These are phyloP conservation scores for Lithobates pipiens DNA, from an alignment of 2,797 vertebrate species.

Conservation along the genomic window DNA sequence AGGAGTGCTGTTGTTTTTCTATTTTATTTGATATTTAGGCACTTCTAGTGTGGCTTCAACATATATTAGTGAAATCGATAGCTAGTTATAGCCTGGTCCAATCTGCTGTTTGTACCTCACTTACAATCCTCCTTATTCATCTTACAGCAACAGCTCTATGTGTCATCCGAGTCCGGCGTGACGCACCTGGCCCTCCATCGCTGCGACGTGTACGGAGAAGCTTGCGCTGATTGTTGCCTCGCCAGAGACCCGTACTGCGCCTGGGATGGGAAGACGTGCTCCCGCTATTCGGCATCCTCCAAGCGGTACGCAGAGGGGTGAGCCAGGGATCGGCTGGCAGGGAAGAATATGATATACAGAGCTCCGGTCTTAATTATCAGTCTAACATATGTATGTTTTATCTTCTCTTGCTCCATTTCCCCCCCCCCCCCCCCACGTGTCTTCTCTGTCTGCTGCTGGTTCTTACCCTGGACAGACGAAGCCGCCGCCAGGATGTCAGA, in stretches of 20 bases:
- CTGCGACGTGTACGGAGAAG: constrained; percentile 93
- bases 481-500: constrained; percentile 93
- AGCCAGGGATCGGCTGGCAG: constrained; percentile 7
- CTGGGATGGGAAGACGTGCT: constrained; percentile 97
- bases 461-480: constrained; percentile 79
- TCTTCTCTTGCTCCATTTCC: neutral
- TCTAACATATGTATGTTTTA: neutral
- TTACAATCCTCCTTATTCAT: neutral
- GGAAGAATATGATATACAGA: neutral
- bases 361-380: neutral
- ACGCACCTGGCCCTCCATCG: constrained; percentile 96
- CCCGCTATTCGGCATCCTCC: constrained; percentile 93
- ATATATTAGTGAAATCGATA: no score
- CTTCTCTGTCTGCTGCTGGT: neutral
- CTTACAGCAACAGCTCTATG: constrained; percentile 95
- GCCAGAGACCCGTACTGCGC: constrained; percentile 97
- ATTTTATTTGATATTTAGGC: no score
- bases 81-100: no score
- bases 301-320: constrained; percentile 84
- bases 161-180: constrained; percentile 89
- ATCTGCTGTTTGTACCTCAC: neutral
- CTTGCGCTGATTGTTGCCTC: constrained; percentile 96
- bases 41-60: fast-evolving
- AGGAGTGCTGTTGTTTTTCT: no score
- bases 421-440: neutral